Conservation (phyloP, 2,888 invertebrate species). For the Perdita meconis region DNA sequence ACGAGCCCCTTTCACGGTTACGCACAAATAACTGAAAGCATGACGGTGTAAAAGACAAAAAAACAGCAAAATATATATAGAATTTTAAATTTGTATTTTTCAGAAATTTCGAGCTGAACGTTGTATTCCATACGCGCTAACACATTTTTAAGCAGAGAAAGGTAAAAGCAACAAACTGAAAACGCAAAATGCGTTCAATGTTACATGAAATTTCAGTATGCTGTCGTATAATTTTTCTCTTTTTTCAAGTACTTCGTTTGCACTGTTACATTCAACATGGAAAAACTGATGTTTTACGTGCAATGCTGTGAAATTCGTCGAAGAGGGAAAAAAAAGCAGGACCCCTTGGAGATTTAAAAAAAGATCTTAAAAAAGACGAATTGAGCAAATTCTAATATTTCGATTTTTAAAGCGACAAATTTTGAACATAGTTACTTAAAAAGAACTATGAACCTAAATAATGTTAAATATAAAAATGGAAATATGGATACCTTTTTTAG, state of each 20-base stretch:
- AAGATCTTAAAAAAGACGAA: no score
- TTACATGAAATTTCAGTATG: background rate
- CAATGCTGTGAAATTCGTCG: background rate
- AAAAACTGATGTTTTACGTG: background rate
- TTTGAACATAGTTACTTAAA: no score
- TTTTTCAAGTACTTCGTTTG: background rate
- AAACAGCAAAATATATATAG: background rate
- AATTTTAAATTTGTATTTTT: constrained; percentile 24
- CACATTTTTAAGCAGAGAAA: constrained; percentile 25
- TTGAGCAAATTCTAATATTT: no score
- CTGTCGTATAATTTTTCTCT: constrained; percentile 11
- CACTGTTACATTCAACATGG: background rate
- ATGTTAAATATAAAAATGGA: no score
- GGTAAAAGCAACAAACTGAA: constrained; percentile 9
- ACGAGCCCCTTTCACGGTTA: no score
- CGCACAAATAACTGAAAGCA: background rate
- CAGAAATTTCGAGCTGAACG: constrained; percentile 14
- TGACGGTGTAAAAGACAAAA: constrained; percentile 8
- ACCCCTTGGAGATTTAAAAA: no score
- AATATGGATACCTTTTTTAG: no score
- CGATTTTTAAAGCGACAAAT: no score
- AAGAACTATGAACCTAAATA: no score
- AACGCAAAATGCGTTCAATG: background rate
- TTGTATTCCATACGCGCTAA: constrained; percentile 18
- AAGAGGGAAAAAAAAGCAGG: no score